Evolutionary conservation across 2,888 invertebrate species (phyloP), one percentile per base, ranked within the genome.

Genomic region (Drosophila quasianomalipes): DNA sequence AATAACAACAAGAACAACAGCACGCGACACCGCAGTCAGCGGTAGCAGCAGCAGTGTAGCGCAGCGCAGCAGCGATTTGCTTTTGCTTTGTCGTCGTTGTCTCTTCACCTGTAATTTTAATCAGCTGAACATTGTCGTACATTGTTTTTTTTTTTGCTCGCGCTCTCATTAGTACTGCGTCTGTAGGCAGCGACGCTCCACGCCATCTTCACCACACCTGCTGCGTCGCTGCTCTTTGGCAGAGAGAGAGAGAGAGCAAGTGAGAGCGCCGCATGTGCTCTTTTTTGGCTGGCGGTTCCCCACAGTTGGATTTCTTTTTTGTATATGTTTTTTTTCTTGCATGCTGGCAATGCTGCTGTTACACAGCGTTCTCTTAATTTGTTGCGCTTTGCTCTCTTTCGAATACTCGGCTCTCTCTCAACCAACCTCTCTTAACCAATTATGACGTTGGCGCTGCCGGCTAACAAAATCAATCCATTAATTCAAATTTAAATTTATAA

Each of bases 171-270:
- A 39, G 41, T 41, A 57, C 52, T 41, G 60, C 57, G 47, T 73
- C 35, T 31, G 60, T 66, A 60, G 64, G 59, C 59, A 67, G 63
- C 75, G 60, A 55, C 74, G 61, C 60, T 62, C 52, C 12, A 73
- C 76, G 65, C 77, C 74, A 86, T 57, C 77, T 89, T 82, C 85
- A 89, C 85, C 85, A 85, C 89, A 85, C 85, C 87, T 85, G 85
- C 85, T 85, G 89, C 81, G 74, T 74, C 81, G 78, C 57, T 64
- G 68, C 59, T 57, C 53, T 58, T 33, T 66, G 54, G 16, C 31
- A 35, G 47, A 57, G 22, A 53, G 16, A 35, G 61, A 57, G 57
- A 28, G 22, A 57, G 22, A 52, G 52, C 14, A 22, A 53, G 53
- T 12, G 60, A 26, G 62, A 31, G 64, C 54, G 37, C 49, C 64